Base-by-base conservation (phyloP, 2,113 vertebrate genomes). In the Fukomys damarensis region DNA sequence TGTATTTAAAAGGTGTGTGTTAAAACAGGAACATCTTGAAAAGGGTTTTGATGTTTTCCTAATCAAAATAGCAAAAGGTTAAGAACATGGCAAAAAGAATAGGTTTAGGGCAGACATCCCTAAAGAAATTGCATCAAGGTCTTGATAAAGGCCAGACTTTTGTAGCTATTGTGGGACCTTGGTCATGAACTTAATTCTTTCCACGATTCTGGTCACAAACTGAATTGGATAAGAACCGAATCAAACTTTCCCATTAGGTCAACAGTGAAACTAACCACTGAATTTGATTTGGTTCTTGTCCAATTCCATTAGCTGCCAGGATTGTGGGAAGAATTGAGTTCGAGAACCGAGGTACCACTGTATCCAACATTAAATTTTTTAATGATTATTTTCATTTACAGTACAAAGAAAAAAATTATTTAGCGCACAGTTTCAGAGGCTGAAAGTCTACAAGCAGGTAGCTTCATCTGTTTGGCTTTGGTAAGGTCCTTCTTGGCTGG, bases 51-150 rank as follows among this genome's bases (percentile, higher is more conserved):
- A 76, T 41, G 19, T 84, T n/a, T 91, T 79, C 30, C 46, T 82
- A 46, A 87, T n/a, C 80, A 95, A 93, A 38, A 63, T 9, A 58
- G 49, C 43, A 32, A 86, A 16, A 92, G 77, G 10, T 61, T 85
- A 95, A 92, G 81, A 94, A 90, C 52, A 41, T 86, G 87, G 76
- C 41, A 84, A 84, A 54, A 70, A 41, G 91, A 76, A 26, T 35
- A 61, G 89, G 54, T 80, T 83, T 28, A 43, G 10, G 49, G 58
- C 35, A 86, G 41, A 38, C 5, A 72, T 65, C 14, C 28, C 61
- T n/a, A n/a, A n/a, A 87, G 13, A 86, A 3, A 74, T 2, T 38
- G 49, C 30, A 52, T 46, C 11, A 86, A 85, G 7, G 32, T 54
- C 17, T 93, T 96, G 58, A 93, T 77, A 92, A 85, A 9, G 17